Conservation (phyloP, 2,888 invertebrate species). For the Caenorhabditis macrosperma region DNA sequence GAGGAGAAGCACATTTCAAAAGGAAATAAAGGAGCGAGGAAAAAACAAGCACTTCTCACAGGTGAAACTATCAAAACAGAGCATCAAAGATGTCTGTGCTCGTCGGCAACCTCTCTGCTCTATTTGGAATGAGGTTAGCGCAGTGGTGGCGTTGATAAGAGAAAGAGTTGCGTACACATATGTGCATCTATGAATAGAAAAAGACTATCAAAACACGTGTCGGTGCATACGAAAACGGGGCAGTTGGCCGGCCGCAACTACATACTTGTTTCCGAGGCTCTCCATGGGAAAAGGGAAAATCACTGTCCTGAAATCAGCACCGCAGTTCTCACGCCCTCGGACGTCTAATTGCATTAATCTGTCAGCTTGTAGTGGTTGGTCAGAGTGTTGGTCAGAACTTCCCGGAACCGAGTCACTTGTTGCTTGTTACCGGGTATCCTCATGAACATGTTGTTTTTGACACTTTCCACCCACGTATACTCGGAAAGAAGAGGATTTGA, state of each 20-base stretch:
- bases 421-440: too few species aligned
- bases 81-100: neutral
- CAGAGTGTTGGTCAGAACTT: too few species aligned
- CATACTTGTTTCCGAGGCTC: too few species aligned
- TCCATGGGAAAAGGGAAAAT: too few species aligned
- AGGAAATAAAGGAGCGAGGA: neutral
- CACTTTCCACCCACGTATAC: too few species aligned
- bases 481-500: neutral
- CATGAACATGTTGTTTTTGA: too few species aligned
- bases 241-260: too few species aligned
- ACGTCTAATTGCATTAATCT: neutral
- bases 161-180: conserved; percentile 34
- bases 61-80: conserved; percentile 11
- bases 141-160: neutral
- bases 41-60: too few species aligned
- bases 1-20: too few species aligned
- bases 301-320: too few species aligned
- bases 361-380: neutral
- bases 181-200: conserved; percentile 51
- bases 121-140: neutral
- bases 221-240: neutral
- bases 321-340: too few species aligned
- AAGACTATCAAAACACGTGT: conserved; percentile 32
- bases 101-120: neutral
- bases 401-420: too few species aligned